These are phyloP conservation scores for Hypocryptadius cinnamomeus DNA, from an alignment of 2,113 vertebrate species.

Conservation along the genomic window DNA sequence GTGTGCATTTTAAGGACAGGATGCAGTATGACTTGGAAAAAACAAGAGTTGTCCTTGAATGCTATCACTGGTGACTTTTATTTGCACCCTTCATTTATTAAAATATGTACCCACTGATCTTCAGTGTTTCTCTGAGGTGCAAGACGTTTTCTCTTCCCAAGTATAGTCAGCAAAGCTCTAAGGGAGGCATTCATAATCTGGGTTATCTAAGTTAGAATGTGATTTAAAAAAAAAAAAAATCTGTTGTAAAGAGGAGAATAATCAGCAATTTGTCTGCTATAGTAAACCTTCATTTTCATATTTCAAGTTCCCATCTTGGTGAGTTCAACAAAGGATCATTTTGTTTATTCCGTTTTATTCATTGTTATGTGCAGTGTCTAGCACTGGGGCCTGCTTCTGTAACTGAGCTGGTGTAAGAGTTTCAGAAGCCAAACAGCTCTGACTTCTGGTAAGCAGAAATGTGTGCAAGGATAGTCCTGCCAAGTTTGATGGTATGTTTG, in stretches of 20 bases:
- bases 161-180: neutral
- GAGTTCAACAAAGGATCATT: neutral
- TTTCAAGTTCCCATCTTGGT: neutral
- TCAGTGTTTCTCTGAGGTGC: neutral
- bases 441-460: neutral
- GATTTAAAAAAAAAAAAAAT: too few species aligned
- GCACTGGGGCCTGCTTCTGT: neutral
- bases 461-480: neutral
- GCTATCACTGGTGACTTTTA: neutral
- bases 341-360: neutral
- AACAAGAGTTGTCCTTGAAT: neutral
- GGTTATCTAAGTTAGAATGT: neutral
- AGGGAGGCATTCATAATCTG: neutral
- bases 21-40: neutral
- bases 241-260: neutral
- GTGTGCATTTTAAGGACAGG: neutral
- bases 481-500: neutral
- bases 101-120: neutral
- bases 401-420: neutral
- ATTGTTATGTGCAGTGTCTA: neutral
- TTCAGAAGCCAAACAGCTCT: neutral
- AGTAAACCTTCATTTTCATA: neutral
- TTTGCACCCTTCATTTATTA: neutral
- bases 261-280: neutral
- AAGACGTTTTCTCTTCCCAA: neutral